These are phyloP conservation scores for Chamaetylas fuelleborni DNA, from an alignment of 2,113 vertebrate species.

Conservation along the genomic window DNA sequence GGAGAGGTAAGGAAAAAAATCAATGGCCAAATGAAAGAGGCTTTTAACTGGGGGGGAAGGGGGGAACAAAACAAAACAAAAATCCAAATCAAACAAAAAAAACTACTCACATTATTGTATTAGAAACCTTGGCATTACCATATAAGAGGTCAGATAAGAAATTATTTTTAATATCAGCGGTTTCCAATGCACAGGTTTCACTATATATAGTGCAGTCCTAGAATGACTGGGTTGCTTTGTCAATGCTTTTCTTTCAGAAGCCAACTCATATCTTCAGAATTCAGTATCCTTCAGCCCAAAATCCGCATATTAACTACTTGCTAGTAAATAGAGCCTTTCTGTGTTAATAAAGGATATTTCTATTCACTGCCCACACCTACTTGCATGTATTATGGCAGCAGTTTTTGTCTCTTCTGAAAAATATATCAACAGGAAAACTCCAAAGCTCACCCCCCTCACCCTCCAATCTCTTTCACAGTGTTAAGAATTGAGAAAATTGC, in stretches of 20 bases:
- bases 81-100: neutral
- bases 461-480: neutral
- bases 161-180: neutral
- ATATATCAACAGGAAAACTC: neutral
- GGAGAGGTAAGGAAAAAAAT: neutral
- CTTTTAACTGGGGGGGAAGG: neutral
- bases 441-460: neutral
- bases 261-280: neutral
- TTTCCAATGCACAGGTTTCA: neutral
- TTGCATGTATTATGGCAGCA: accelerated
- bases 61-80: neutral
- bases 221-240: neutral
- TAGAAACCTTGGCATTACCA: neutral
- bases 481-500: neutral
- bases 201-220: neutral
- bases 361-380: neutral
- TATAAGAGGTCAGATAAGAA: neutral
- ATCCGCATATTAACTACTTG: neutral
- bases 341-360: neutral
- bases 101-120: neutral
- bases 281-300: neutral
- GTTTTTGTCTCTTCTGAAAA: neutral
- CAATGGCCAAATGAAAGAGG: neutral
- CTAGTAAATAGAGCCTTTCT: neutral
- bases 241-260: conserved; percentile 16